Evolutionary conservation across 2,888 invertebrate genomes (phyloP).

Genomic region (Athripsodes cinereus): DNA sequence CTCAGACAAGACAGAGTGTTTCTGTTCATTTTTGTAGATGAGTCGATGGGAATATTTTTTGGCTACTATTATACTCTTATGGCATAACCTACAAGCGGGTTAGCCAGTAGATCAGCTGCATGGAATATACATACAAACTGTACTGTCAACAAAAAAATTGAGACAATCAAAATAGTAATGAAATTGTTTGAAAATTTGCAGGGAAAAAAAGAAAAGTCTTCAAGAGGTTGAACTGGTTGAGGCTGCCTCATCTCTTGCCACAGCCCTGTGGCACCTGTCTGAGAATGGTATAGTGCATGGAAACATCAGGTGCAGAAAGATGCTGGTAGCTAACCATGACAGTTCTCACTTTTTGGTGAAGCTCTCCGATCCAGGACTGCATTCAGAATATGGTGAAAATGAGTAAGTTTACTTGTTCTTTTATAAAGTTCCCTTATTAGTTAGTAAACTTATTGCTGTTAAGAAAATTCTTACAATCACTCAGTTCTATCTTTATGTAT

Average conservation of each 20-base stretch:
- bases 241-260: constrained; percentile 73
- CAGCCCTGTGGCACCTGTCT: constrained; percentile 82
- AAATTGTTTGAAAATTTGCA: constrained; percentile 29
- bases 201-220: constrained; percentile 44
- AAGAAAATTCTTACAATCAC: too few species aligned
- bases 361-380: constrained; percentile 76
- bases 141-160: background rate
- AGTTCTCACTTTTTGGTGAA: constrained; percentile 66
- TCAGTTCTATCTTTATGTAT: too few species aligned
- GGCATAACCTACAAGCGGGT: too few species aligned
- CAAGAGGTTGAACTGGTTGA: constrained; percentile 71
- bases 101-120: too few species aligned
- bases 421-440: too few species aligned
- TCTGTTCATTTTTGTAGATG: too few species aligned
- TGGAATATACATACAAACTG: too few species aligned
- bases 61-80: too few species aligned
- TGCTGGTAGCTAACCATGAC: constrained; percentile 71
- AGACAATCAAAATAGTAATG: background rate
- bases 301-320: constrained; percentile 73
- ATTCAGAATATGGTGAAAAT: constrained; percentile 52
- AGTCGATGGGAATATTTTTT: too few species aligned
- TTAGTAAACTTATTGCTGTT: too few species aligned
- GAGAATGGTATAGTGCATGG: constrained; percentile 81
- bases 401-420: constrained; percentile 55
- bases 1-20: too few species aligned